A percentile compares a stretch with the other conserved stretches of the same genome.
These are phyloP conservation scores for Pseudomyrmex concolor DNA, from an alignment of 1,140 invertebrate genomes.

Conservation along the genomic window DNA sequence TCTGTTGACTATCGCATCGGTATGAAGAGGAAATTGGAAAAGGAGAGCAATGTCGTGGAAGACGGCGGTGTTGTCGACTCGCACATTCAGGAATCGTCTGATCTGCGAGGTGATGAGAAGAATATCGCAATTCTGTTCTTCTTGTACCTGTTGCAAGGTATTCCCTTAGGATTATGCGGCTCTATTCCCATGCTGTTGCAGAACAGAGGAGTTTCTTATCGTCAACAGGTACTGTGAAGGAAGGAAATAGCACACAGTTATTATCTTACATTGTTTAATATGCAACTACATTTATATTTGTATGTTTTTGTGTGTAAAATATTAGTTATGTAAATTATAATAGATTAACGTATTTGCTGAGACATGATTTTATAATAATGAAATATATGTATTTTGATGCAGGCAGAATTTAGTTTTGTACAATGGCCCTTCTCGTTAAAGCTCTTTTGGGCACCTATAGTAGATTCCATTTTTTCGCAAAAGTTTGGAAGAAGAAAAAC, in stretches of 20 bases:
- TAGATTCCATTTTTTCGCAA: slow-evolving; percentile 95
- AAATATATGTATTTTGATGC: slow-evolving; percentile 66
- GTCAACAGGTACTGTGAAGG: slow-evolving; percentile 87
- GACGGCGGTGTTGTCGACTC: slow-evolving; percentile 67
- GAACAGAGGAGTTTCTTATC: slow-evolving; percentile 95
- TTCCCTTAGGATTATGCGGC: slow-evolving; percentile 96
- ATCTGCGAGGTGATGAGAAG: slow-evolving; percentile 89
- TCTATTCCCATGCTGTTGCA: slow-evolving; percentile 98
- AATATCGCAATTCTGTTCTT: slow-evolving; percentile 95
- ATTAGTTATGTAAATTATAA: no score
- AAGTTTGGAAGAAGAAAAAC: slow-evolving; percentile 97
- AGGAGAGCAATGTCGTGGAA: slow-evolving; percentile 56
- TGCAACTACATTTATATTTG: no score
- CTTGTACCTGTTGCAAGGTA: slow-evolving; percentile 97
- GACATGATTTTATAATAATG: neutral
- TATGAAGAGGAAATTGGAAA: slow-evolving; percentile 72
- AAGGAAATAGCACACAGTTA: no score
- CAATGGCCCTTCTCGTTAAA: slow-evolving; percentile 99
- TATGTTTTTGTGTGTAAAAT: no score
- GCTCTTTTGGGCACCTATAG: slow-evolving; percentile 98
- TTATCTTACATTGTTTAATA: no score
- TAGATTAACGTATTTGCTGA: no score
- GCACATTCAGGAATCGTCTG: slow-evolving; percentile 79
- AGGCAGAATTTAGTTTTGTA: slow-evolving; percentile 99
- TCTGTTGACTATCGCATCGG: neutral